Evolutionary conservation across 2,797 vertebrate species (phyloP).

Genomic region (Eulemur albifrons): DNA sequence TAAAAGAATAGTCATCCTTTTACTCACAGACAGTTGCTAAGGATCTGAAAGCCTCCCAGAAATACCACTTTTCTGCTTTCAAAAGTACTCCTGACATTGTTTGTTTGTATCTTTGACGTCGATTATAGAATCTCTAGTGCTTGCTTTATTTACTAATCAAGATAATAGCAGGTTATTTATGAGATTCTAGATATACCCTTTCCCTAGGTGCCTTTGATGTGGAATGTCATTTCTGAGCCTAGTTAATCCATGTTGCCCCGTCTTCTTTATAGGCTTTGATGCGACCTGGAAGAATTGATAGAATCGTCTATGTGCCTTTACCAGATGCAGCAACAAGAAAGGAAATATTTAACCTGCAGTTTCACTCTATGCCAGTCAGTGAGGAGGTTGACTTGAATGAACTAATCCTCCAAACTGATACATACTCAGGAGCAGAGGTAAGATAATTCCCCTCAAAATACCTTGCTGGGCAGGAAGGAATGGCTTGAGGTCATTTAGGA

Average conservation of each 20-base stretch:
- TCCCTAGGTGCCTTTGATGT: not conserved
- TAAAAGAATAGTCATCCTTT: not conserved
- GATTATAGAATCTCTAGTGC: not conserved
- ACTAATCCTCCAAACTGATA: constrained; percentile 89
- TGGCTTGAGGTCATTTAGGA: not conserved
- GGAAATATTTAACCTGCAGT: constrained; percentile 92
- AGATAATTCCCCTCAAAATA: constrained; percentile 55
- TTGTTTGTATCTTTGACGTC: constrained; percentile 11
- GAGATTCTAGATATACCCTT: not conserved
- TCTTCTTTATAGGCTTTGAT: constrained; percentile 91
- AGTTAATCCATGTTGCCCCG: not conserved
- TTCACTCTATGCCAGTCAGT: constrained; percentile 90
- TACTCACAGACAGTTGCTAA: not conserved
- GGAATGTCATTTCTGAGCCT: not conserved
- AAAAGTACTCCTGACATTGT: not conserved
- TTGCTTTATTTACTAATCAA: not conserved
- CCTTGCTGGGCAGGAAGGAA: not conserved
- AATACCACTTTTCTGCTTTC: not conserved
- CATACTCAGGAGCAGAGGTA: constrained; percentile 98
- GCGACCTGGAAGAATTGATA: constrained; percentile 96
- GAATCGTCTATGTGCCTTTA: constrained; percentile 95
- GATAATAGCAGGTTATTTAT: not conserved
- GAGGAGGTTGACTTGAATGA: constrained; percentile 87
- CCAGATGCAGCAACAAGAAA: constrained; percentile 91
- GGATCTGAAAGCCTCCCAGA: not conserved